Percentiles rank a stretch among this genome's conserved stretches.
phyloP scores from a whole-genome alignment of 1,140 invertebrate genomes.

The Elymnias hypermnestra region DNA sequence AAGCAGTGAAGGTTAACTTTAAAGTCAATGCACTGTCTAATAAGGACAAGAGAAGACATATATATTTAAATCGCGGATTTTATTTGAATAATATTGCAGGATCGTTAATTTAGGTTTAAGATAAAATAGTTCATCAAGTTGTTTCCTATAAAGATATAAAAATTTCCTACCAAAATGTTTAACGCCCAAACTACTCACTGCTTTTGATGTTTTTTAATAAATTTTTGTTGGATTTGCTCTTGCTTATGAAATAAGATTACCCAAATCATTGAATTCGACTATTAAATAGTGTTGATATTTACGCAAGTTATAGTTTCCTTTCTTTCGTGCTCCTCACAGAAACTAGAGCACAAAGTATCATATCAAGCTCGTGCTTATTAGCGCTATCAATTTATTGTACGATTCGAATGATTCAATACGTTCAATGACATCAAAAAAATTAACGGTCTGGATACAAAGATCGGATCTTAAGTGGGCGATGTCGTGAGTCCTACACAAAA shows the following conservation, averaged over 20 bases:
- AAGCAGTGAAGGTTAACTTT: conserved; percentile 11
- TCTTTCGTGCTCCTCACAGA: too few species aligned
- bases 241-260: too few species aligned
- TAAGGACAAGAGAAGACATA: conserved; percentile 23
- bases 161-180: too few species aligned
- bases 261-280: too few species aligned
- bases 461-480: conserved; percentile 14
- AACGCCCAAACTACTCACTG: too few species aligned
- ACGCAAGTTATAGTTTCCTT: too few species aligned
- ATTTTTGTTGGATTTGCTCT: too few species aligned
- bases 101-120: too few species aligned
- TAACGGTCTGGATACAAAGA: not conserved
- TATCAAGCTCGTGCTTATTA: not conserved
- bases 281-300: too few species aligned
- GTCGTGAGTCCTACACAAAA: conserved; percentile 7
- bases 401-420: conserved; percentile 9
- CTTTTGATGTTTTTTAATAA: too few species aligned
- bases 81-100: conserved; percentile 4
- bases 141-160: too few species aligned
- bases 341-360: not conserved
- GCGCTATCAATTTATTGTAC: conserved; percentile 8
- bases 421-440: conserved; percentile 19
- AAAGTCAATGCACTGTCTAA: conserved; percentile 28
- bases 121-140: too few species aligned
- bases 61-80: conserved; percentile 17